A percentile compares a stretch with the other conserved stretches of the same genome.
These are phyloP conservation scores for Etheostoma perlongum DNA, from an alignment of 2,797 vertebrate species.

Conservation along the genomic window DNA sequence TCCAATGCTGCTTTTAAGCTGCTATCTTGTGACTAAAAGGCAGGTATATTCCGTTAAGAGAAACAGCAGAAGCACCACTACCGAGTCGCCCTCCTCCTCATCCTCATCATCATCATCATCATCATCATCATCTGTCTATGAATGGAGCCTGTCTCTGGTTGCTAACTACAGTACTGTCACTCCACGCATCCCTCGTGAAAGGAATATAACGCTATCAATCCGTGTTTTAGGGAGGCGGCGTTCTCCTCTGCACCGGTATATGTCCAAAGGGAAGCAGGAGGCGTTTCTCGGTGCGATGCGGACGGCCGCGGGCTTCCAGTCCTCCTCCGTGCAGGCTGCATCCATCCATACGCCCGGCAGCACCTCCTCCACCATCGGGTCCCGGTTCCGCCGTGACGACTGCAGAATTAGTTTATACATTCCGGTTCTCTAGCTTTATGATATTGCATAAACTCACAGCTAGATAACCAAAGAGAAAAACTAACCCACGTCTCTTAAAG, in stretches of 20 bases:
- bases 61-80: constrained; percentile 48
- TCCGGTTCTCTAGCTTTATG: constrained; percentile 99
- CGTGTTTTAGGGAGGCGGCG: constrained; percentile 3
- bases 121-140: constrained; percentile 53
- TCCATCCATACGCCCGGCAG: constrained; percentile 62
- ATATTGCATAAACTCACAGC: constrained; percentile 96
- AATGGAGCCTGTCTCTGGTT: constrained; percentile 73
- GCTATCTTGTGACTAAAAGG: background rate
- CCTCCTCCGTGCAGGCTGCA: constrained; percentile 72
- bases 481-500: constrained; percentile 91
- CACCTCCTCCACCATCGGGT: constrained; percentile 22
- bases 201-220: constrained; percentile 51
- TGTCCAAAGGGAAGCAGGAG: constrained; percentile 59
- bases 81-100: constrained; percentile 43
- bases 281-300: constrained; percentile 64
- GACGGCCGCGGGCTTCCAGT: constrained; percentile 65
- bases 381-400: constrained; percentile 80
- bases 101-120: constrained; percentile 28
- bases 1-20: background rate
- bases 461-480: constrained; percentile 99
- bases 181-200: constrained; percentile 56
- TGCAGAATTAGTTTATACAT: constrained; percentile 91
- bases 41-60: constrained; percentile 31
- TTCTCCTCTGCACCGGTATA: constrained; percentile 40
- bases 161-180: constrained; percentile 65